Evolutionary conservation across 2,797 vertebrate species (phyloP).

Genomic region (Scolopax bukidnonensis): DNA sequence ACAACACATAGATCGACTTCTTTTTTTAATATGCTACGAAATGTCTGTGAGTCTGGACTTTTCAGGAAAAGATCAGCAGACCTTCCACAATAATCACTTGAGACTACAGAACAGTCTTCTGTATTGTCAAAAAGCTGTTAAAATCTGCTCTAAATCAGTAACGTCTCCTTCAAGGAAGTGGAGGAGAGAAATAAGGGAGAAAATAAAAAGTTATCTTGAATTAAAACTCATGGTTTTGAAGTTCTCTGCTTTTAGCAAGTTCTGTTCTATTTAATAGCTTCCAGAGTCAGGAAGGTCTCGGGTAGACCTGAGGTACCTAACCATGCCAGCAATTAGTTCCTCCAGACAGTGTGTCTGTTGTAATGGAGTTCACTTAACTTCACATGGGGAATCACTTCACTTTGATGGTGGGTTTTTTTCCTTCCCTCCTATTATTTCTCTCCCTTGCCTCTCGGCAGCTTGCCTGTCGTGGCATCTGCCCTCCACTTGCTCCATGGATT

Average conservation of each 20-base stretch:
- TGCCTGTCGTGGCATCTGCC: constrained; percentile 56
- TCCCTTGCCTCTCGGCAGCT: constrained; percentile 44
- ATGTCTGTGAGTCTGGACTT: constrained; percentile 60
- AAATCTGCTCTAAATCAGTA: constrained; percentile 36
- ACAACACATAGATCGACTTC: constrained; percentile 17
- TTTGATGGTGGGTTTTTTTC: constrained; percentile 8
- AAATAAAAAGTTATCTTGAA: background rate
- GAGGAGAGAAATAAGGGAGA: background rate
- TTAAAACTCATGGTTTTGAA: constrained; percentile 63
- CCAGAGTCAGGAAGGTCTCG: constrained; percentile 67
- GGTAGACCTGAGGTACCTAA: constrained; percentile 60
- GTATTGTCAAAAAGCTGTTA: constrained; percentile 34
- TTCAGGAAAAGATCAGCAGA: constrained; percentile 54
- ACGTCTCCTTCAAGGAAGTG: background rate
- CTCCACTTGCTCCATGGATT: constrained; percentile 51
- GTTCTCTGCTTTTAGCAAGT: constrained; percentile 68
- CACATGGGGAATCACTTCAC: constrained; percentile 33
- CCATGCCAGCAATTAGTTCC: constrained; percentile 62
- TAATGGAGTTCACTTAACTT: constrained; percentile 73
- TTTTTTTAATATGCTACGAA: background rate
- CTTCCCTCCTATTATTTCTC: constrained; percentile 44
- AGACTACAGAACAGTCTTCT: constrained; percentile 14
- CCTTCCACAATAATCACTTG: constrained; percentile 55
- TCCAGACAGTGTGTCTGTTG: constrained; percentile 44
- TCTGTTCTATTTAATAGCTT: constrained; percentile 72